Evolutionary conservation across 2,888 invertebrate species (phyloP), one percentile per base, ranked within the genome.

Genomic region (Quadriops clusia): DNA sequence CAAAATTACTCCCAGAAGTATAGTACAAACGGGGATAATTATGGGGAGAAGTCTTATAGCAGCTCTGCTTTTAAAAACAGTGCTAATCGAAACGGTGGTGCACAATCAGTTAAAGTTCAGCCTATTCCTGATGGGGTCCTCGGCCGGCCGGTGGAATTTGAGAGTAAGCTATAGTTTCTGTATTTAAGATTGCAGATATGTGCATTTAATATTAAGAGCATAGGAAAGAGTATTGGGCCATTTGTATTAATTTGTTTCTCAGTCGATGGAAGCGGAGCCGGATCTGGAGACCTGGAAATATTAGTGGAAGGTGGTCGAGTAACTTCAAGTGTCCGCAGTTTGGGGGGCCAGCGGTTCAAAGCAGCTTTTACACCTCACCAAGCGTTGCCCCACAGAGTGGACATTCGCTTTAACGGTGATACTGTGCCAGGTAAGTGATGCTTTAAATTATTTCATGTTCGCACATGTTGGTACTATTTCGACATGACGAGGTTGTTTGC

Each of bases 211-310:
- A 28, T 8, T 10, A 4, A 17, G n/a, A 6, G 11, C n/a, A 23
- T 10, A n/a, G 9, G 23, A 24, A 3, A 24, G 8, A 2, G 13
- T 4, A 12, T n/a, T 25, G 9, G 13, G 13, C 13, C 12, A 24
- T 13, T n/a, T 10, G 14, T n/a, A 2, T 15, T n/a, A 18, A 3
- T n/a, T 5, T 23, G 20, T 25, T 17, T 29, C 26, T 16, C 25
- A 91, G 91, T 97, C 61, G 94, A 97, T 61, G 93, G 94, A 33
- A 83, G 87, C 35, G 74, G 77, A 42, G 94, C 95, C n/a, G 95
- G 95, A 18, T 87, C 91, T 3, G 97, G 95, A 9, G 93, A 94
- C 61, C 64, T 97, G 43, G 95, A 95, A 61, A 84, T 97, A 43
- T 73, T 94, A 41, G 93, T 94, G 5, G 93, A 94, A 51, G 93